A percentile compares a stretch with the other conserved stretches of the same genome.
These are phyloP conservation scores for Ochropacha duplaris DNA, from an alignment of 2,888 invertebrate genomes.

Conservation along the genomic window DNA sequence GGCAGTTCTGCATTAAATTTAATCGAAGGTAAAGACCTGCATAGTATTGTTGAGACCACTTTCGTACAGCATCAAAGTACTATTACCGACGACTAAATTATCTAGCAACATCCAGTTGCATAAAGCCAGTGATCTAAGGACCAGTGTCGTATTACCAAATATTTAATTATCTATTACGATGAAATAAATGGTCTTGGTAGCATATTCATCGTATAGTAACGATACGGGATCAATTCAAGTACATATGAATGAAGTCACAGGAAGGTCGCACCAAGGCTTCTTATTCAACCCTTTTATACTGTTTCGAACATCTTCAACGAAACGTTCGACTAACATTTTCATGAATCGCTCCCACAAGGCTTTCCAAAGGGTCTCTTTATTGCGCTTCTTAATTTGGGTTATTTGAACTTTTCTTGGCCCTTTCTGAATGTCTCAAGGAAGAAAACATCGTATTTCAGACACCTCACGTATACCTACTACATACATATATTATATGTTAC, in stretches of 20 bases:
- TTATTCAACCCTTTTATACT: conserved; percentile 55
- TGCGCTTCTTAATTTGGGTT: conserved; percentile 70
- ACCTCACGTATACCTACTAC: conserved; percentile 44
- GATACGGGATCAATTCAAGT: conserved; percentile 17
- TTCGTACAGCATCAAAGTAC: no score
- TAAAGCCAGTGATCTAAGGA: no score
- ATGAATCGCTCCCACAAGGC: conserved; percentile 70
- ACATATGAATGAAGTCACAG: no score
- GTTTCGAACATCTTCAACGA: conserved; percentile 59
- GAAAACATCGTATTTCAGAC: conserved; percentile 50
- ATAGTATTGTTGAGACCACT: no score
- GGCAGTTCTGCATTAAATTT: no score
- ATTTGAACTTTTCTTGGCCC: conserved; percentile 69
- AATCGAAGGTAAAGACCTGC: no score
- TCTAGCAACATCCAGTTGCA: no score
- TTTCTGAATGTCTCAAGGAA: conserved; percentile 51
- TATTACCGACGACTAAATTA: no score
- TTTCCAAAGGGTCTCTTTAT: conserved; percentile 69
- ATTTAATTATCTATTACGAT: not conserved
- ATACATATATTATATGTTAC: no score
- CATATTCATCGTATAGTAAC: conserved; percentile 10
- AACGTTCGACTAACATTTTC: conserved; percentile 63
- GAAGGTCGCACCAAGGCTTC: conserved; percentile 31
- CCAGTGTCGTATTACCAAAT: no score
- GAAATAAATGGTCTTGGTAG: not conserved